Evolutionary conservation across 2,113 vertebrate genomes (phyloP).

Genomic region (Malurus cyaneus): DNA sequence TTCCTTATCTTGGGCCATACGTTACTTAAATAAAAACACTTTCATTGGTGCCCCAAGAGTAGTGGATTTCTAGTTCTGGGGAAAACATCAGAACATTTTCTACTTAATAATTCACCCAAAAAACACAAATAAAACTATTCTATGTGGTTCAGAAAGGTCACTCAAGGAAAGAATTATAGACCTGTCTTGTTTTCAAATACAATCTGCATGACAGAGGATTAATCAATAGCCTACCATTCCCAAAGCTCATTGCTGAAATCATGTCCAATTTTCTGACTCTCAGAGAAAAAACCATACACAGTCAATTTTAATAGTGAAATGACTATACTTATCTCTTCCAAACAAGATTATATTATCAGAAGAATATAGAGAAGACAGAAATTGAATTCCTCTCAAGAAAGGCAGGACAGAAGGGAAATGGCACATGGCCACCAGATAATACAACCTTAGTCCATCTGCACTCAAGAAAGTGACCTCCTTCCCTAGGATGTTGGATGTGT

Average conservation of each 20-base stretch:
- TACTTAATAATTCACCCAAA: not conserved
- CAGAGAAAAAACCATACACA: not conserved
- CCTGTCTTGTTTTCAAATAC: conserved; percentile 48
- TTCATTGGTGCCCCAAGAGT: not conserved
- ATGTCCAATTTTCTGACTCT: conserved; percentile 34
- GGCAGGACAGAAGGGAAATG: conserved; percentile 12
- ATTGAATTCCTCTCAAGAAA: conserved; percentile 23
- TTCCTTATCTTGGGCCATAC: not conserved
- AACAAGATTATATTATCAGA: conserved; percentile 51
- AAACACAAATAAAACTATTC: conserved; percentile 8
- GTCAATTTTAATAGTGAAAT: conserved; percentile 57
- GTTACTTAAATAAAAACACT: not conserved
- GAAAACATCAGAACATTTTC: conserved; percentile 15
- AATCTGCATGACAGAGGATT: conserved; percentile 35
- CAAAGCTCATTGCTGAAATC: conserved; percentile 45
- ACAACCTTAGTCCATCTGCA: conserved; percentile 8
- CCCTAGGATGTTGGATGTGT: not conserved
- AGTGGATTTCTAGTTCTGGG: not conserved
- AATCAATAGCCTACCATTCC: conserved; percentile 54
- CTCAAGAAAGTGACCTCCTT: conserved; percentile 31
- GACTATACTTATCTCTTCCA: conserved; percentile 35
- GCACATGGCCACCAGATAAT: not conserved
- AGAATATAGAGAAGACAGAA: conserved; percentile 3
- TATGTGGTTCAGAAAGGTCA: conserved; percentile 36
- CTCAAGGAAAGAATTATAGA: conserved; percentile 43